A percentile compares a stretch with the other conserved stretches of the same genome.
These are phyloP conservation scores for Thomomys bottae DNA, from an alignment of 2,113 vertebrate genomes.

Conservation along the genomic window DNA sequence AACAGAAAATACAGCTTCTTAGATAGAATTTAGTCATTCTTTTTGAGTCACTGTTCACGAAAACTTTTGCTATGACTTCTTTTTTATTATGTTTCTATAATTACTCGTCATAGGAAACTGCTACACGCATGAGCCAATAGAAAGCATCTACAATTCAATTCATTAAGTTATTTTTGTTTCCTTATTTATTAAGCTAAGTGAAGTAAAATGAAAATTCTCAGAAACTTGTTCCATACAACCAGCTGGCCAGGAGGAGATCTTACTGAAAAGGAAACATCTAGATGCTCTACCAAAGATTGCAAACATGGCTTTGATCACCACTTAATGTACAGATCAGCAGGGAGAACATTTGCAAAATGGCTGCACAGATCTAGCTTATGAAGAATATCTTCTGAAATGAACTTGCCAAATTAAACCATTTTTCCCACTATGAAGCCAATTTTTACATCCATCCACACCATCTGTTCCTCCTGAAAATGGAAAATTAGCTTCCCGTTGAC, in stretches of 20 bases:
- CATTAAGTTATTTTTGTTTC: neutral
- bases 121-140: neutral
- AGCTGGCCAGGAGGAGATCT: neutral
- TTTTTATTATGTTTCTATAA: neutral
- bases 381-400: constrained; percentile 62
- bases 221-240: neutral
- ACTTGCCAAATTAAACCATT: constrained; percentile 64
- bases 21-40: neutral
- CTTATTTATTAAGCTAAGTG: neutral
- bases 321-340: constrained; percentile 39
- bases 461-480: constrained; percentile 77
- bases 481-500: constrained; percentile 68
- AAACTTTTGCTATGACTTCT: neutral
- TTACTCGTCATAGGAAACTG: neutral
- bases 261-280: neutral
- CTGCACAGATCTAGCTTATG: constrained; percentile 23
- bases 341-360: constrained; percentile 49
- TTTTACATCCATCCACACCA: constrained; percentile 65
- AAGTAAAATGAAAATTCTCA: constrained; percentile 28
- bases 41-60: neutral
- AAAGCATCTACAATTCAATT: neutral
- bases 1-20: neutral
- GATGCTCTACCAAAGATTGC: neutral
- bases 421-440: constrained; percentile 59
- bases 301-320: neutral